phyloP scores from a whole-genome alignment of 2,888 invertebrate genomes.

The Celastrina argiolus region DNA sequence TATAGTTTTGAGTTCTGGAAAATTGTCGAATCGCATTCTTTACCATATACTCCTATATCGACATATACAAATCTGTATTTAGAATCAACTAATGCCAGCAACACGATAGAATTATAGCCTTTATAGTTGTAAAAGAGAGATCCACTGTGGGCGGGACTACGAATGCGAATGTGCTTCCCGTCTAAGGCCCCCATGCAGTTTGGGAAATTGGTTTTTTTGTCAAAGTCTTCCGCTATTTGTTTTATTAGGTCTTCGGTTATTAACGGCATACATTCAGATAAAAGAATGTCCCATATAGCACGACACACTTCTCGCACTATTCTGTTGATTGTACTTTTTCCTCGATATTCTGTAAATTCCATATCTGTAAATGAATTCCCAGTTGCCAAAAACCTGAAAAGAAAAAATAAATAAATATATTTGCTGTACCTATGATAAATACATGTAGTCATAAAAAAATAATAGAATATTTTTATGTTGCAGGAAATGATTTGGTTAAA shows the following conservation, averaged over 20 bases:
- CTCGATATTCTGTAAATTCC: too few relatives aligned
- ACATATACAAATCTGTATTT: constrained; percentile 32
- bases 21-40: constrained; percentile 31
- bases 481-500: too few relatives aligned
- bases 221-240: too few relatives aligned
- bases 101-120: constrained; percentile 33
- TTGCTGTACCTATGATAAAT: too few relatives aligned
- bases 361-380: too few relatives aligned
- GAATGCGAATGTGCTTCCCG: constrained; percentile 35
- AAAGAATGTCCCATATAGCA: too few relatives aligned
- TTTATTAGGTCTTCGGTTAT: too few relatives aligned
- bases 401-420: too few relatives aligned
- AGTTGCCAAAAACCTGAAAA: neutral
- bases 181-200: constrained; percentile 35
- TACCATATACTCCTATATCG: constrained; percentile 34
- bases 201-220: constrained; percentile 35
- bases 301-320: constrained; percentile 32
- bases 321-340: neutral
- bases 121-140: constrained; percentile 36
- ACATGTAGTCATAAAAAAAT: too few relatives aligned
- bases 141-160: constrained; percentile 30
- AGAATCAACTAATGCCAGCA: constrained; percentile 33
- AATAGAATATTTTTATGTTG: too few relatives aligned
- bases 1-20: constrained; percentile 30
- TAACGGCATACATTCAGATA: too few relatives aligned